Base-by-base conservation (phyloP, 2,888 invertebrate species). In the Drosophila rubida region DNA sequence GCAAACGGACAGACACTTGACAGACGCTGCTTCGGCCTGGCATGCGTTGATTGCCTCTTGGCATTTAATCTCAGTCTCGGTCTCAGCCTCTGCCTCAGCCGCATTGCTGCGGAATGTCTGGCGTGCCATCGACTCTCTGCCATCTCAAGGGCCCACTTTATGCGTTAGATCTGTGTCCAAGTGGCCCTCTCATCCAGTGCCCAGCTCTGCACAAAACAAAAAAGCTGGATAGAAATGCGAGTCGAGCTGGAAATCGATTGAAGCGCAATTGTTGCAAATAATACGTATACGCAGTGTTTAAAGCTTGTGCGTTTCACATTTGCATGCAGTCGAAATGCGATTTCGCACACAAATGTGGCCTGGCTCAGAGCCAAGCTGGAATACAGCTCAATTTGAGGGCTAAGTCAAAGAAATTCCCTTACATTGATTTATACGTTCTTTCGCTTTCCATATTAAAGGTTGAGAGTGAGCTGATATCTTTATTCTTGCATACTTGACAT, bases 11-110 rank as follows among this genome's bases (percentile, higher is more conserved):
- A 49, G 50, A 53, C 77, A 49, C 49, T 63, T 59, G 67, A 74
- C 49, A 37, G 71, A 65, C 59, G 51, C 59, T 37, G 27, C 59
- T 37, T 37, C 13, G 32, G 32, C 32, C 39, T 62, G 84, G 81
- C 66, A 80, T 80, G 78, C 67, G 61, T 69, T 78, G 84, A 87
- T 87, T 84, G 87, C 80, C 73, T 69, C 68, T 64, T 76, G 84
- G 87, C 73, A 84, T 84, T 87, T 74, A 78, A 80, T 87, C 84
- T 78, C 69, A 68, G 69, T 53, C 46, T 6, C 51, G 49, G 22
- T 23, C 35, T 41, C 23, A 23, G 23, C 14, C 37, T 27, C 27
- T 9, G n/a, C n/a, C 32, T 32, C n/a, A 11, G 32, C n/a, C 35
- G 35, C 23, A 46, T 50, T 23, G 54, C 53, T 27, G 54, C 35